These are phyloP conservation scores for Cheiracanthium punctorium DNA, from an alignment of 2,888 invertebrate species.

Conservation along the genomic window DNA sequence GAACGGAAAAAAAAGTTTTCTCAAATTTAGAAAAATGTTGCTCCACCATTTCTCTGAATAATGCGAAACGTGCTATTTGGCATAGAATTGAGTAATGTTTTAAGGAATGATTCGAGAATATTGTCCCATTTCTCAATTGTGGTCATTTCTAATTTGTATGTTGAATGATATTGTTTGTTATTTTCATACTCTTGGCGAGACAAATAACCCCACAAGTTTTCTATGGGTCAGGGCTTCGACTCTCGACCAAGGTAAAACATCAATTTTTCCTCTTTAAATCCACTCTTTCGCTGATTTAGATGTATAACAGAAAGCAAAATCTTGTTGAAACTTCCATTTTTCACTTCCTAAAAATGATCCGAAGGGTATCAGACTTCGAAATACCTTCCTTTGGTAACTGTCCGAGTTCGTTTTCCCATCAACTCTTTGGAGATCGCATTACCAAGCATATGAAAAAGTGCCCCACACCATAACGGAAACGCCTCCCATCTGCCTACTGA, in stretches of 20 bases:
- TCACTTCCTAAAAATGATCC: background rate
- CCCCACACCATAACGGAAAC: background rate
- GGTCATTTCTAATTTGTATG: background rate
- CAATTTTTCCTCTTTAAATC: background rate
- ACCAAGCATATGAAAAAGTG: background rate
- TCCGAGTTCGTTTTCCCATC: background rate
- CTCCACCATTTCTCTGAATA: background rate
- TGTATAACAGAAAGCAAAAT: background rate
- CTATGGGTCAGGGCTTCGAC: background rate
- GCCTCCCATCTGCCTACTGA: background rate
- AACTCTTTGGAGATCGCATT: background rate
- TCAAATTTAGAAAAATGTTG: background rate
- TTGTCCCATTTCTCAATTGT: background rate
- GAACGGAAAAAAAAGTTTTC: background rate
- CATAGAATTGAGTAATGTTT: background rate
- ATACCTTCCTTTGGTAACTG: background rate
- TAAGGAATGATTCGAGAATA: background rate
- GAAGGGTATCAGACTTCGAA: background rate
- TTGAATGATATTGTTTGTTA: constrained; percentile 8
- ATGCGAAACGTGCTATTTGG: background rate
- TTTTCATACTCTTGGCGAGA: background rate
- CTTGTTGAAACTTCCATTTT: background rate
- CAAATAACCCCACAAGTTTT: background rate
- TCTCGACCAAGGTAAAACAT: background rate
- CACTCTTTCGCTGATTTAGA: background rate